phyloP scores from a whole-genome alignment of 2,888 invertebrate species.

The Thecophora atra region DNA sequence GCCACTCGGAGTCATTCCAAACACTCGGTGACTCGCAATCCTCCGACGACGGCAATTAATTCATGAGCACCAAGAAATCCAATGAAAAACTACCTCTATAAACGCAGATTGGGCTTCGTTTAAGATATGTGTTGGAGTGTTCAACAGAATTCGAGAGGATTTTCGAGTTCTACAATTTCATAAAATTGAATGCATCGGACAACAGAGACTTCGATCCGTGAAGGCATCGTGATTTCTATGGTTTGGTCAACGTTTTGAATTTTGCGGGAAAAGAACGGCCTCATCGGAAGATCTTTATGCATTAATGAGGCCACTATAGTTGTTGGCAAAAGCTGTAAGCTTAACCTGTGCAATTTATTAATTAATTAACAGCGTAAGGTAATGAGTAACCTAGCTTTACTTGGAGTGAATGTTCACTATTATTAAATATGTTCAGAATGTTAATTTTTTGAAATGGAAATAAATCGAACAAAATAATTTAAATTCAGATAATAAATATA shows the following conservation, averaged over 20 bases:
- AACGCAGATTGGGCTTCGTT: not conserved
- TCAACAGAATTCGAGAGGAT: too few species aligned
- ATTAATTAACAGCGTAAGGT: conserved; percentile 8
- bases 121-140: not conserved
- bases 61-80: conserved; percentile 21
- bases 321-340: conserved; percentile 11
- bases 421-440: too few species aligned
- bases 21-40: too few species aligned
- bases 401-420: too few species aligned
- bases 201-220: not conserved
- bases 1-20: not conserved
- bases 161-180: not conserved
- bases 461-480: too few species aligned
- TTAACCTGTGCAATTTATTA: not conserved
- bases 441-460: too few species aligned
- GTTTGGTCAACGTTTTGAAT: not conserved
- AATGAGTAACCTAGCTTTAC: too few species aligned
- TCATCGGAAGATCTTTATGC: not conserved
- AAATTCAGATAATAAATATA: too few species aligned
- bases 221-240: not conserved
- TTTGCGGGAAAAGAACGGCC: not conserved
- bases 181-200: conserved; percentile 11
- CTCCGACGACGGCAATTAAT: conserved; percentile 13
- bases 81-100: conserved; percentile 16
- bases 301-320: conserved; percentile 16